A percentile compares a stretch with the other conserved stretches of the same genome.
Conservation (phyloP, 2,888 invertebrate genomes). For the Zonitis immaculata region DNA sequence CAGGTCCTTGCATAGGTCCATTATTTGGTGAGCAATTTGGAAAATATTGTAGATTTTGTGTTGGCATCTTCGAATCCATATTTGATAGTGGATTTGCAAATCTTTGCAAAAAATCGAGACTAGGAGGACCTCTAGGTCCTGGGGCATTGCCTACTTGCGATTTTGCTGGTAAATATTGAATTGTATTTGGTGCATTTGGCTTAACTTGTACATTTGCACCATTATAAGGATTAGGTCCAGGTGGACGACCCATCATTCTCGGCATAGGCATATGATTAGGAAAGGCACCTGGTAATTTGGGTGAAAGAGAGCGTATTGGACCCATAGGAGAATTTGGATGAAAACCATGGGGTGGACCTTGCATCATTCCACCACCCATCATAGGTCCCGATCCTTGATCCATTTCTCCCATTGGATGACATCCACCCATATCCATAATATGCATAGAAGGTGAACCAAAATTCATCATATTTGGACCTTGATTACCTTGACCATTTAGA, state of each 20-base stretch:
- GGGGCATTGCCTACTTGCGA: slow-evolving; percentile 76
- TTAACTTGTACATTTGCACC: slow-evolving; percentile 89
- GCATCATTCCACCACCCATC: slow-evolving; percentile 46
- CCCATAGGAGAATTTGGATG: slow-evolving; percentile 45
- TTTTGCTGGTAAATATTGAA: slow-evolving; percentile 94
- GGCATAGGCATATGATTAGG: slow-evolving; percentile 50
- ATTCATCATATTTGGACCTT: slow-evolving; percentile 53
- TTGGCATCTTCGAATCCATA: slow-evolving; percentile 65
- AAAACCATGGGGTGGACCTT: slow-evolving; percentile 47
- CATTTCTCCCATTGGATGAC: slow-evolving; percentile 45
- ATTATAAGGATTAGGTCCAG: slow-evolving; percentile 61
- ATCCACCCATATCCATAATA: slow-evolving; percentile 48
- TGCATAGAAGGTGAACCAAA: slow-evolving; percentile 53
- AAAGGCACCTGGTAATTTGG: slow-evolving; percentile 60
- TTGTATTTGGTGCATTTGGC: slow-evolving; percentile 95
- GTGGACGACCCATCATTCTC: slow-evolving; percentile 63
- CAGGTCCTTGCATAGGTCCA: slow-evolving; percentile 48
- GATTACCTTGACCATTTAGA: slow-evolving; percentile 53
- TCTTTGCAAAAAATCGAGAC: slow-evolving; percentile 83
- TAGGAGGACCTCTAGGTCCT: slow-evolving; percentile 80
- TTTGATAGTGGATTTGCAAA: slow-evolving; percentile 79
- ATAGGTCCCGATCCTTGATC: slow-evolving; percentile 40
- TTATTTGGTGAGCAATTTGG: slow-evolving; percentile 56
- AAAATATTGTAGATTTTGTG: slow-evolving; percentile 69
- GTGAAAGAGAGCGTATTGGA: slow-evolving; percentile 55